Evolutionary conservation across 2,113 vertebrate genomes (phyloP), one percentile per base, ranked within the genome.

Genomic region (Nymphicus hollandicus): DNA sequence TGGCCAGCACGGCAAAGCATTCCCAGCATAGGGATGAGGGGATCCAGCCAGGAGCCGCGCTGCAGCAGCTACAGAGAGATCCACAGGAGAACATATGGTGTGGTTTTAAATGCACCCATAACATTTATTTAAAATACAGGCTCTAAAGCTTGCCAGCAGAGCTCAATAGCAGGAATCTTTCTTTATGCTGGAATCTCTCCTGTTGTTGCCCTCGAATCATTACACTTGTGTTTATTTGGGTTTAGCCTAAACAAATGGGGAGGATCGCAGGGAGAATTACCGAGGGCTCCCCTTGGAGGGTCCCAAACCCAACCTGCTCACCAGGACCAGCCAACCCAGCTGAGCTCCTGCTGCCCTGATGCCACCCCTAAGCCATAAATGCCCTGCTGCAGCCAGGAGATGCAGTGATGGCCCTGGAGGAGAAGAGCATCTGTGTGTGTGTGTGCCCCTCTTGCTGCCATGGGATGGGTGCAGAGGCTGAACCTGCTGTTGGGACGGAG

Each of bases 41-140:
- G 83, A 96, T 12, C 18, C 82, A 76, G 46, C 2, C 18, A 2
- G 77, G 65, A 93, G 81, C 60, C 46, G 12, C 3, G 2, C 56
- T 18, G 2, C 10, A 78, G 74, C 90, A 93, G 68, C 77, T 87
- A 88, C 92, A 94, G 93, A 82, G 89, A 91, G 81, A 87, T 91
- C 92, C 7, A 19, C 20, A 0, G 53, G 49, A 81, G 95, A 97
- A 81, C 93, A 96, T 95, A 96, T 94, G 95, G 92, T 79, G 92
- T 94, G 91, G 44, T 91, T 94, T 93, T 56, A 72, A 95, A 87
- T 76, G 91, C 81, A 91, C 77, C 77, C 96, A 82, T 92, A 96
- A 93, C 92, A 84, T 96, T 94, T 95, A 91, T 96, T 96, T 96
- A 92, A 97, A 95, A 92, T 95, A 93, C 81, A 85, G 81, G 56